Evolutionary conservation across 2,113 vertebrate genomes (phyloP), one percentile per base, ranked within the genome.

Genomic region (Noturus placidus): DNA sequence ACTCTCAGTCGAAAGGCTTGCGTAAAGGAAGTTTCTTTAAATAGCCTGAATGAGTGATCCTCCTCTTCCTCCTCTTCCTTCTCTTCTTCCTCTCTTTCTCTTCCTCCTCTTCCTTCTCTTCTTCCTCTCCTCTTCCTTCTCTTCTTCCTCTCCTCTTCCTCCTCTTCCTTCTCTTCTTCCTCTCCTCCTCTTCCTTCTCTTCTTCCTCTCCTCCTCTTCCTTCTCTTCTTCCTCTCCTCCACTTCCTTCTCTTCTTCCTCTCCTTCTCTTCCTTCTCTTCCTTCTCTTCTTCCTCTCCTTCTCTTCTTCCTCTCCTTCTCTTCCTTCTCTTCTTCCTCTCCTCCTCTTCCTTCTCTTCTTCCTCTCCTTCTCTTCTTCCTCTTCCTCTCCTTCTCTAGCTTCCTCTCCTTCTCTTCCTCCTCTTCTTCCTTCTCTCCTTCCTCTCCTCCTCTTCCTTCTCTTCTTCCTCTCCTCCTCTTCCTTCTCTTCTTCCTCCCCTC

Each of bases 31-130:
- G 88, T 22, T 11, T 70, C 81, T 63, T 89, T 88, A 92, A 87
- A 78, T 90, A 84, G 87, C 74, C 86, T 57, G 87, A 84, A 89
- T 57, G 46, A 88, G 84, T 91, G 77, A 67, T 86, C 86, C 79
- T 74, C 86, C 88, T 88, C 78, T 88, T 85, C 83, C 65, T 84
- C 67, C 72, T 91, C 83, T n/a, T 85, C 78, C 80, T 86, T 72
- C 79, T n/a, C n/a, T n/a, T 85, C 83, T 54, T 84, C 67, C 72
- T 91, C 83, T 85, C 78, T 86, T 85, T 77, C 65, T 82, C n/a
- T 76, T 70, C 90, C 85, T 83, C 77, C 78, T 87, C 82, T 90
- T 89, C 83, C 65, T 84, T 65, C 72, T 91, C 83, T 85, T 74
- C 80, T 86, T 72, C 79, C 65, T 91, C 85, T 83, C 77, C 78